Percentiles rank a stretch among this genome's conserved stretches.
phyloP scores from a whole-genome alignment of 2,113 vertebrate species.

The Poecilia latipinna region DNA sequence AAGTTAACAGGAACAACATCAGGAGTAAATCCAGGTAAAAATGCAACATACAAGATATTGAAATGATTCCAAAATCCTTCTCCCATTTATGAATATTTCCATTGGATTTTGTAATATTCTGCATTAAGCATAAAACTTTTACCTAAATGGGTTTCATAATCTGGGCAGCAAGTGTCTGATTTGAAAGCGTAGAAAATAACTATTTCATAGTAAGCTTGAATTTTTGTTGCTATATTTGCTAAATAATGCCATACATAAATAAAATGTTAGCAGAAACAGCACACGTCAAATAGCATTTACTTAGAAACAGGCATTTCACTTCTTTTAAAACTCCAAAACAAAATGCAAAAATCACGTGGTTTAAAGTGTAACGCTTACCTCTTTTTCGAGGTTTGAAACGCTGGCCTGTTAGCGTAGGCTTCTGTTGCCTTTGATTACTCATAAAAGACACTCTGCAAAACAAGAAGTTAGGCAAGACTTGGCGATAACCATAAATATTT shows the following conservation, averaged over 20 bases:
- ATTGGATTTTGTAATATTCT: background rate
- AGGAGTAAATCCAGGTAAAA: background rate
- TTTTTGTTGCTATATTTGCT: no score
- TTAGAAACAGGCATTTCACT: background rate
- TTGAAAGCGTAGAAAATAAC: no score
- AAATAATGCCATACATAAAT: no score
- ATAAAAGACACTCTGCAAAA: conserved; percentile 94
- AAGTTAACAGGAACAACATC: background rate
- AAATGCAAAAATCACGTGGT: background rate
- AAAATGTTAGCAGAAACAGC: no score
- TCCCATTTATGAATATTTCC: no score
- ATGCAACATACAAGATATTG: background rate
- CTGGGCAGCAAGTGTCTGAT: no score
- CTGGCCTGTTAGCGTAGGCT: conserved; percentile 99
- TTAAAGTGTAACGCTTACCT: conserved; percentile 77
- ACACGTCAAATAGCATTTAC: background rate
- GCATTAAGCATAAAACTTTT: background rate
- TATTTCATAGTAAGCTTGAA: no score
- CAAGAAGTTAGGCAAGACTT: background rate
- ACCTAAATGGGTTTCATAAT: background rate
- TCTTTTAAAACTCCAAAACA: background rate
- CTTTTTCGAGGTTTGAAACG: conserved; percentile 99
- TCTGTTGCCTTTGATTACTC: conserved; percentile 99
- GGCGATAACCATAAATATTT: background rate
- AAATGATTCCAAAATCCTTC: background rate